These are phyloP conservation scores for Ctenodactylus gundi DNA, from an alignment of 2,113 vertebrate species.

Conservation along the genomic window DNA sequence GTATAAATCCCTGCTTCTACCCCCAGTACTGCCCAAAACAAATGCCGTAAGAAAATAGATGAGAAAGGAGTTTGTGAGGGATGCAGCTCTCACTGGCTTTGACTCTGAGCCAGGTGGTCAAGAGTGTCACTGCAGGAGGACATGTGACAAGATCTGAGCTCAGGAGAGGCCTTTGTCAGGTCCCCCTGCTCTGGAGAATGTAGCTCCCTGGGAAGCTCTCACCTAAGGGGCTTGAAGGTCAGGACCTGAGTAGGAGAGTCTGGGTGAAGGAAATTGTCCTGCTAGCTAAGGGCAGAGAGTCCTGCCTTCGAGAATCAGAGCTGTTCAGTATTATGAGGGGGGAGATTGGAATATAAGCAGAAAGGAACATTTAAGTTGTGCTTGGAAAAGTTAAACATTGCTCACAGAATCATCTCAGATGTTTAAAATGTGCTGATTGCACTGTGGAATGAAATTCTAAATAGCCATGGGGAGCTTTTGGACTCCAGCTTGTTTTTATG, in stretches of 20 bases:
- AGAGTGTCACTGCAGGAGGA: fast-evolving
- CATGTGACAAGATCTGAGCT: fast-evolving
- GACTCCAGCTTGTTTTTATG: neutral
- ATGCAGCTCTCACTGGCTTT: fast-evolving
- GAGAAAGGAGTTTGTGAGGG: neutral
- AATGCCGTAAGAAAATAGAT: no score
- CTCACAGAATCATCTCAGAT: neutral
- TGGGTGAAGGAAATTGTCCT: no score
- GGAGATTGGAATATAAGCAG: neutral
- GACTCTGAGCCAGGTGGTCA: neutral
- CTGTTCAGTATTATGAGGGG: fast-evolving
- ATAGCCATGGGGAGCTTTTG: neutral
- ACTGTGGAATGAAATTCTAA: neutral
- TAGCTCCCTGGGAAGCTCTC: neutral
- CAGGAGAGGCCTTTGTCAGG: neutral
- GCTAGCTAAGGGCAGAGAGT: neutral
- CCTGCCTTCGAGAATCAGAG: neutral
- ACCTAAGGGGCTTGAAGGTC: fast-evolving
- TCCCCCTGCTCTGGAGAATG: neutral
- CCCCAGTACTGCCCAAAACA: neutral
- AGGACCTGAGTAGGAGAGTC: no score
- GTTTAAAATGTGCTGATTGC: neutral
- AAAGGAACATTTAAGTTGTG: neutral
- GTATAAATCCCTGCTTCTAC: neutral
- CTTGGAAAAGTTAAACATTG: neutral